Evolutionary conservation across 2,113 vertebrate genomes (phyloP).

Genomic region (Alouatta palliata): DNA sequence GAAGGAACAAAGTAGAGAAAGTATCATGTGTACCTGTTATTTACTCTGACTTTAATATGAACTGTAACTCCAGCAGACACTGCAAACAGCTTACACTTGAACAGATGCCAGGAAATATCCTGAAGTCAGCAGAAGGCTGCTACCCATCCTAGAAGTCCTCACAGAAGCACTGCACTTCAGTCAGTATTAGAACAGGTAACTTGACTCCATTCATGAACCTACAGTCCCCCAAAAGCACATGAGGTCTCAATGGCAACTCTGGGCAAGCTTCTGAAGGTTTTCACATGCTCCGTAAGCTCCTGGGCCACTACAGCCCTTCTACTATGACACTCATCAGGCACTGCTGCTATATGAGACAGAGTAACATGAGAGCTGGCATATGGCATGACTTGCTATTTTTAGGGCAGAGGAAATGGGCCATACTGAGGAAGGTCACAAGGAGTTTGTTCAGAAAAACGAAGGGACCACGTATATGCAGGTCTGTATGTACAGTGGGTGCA

Average conservation of each 20-base stretch:
- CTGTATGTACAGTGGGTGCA: background rate
- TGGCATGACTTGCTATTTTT: slow-evolving; percentile 70
- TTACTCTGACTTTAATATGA: slow-evolving; percentile 67
- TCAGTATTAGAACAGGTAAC: slow-evolving; percentile 77
- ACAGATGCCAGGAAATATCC: slow-evolving; percentile 57
- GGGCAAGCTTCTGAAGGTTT: slow-evolving; percentile 74
- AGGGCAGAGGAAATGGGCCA: slow-evolving; percentile 77
- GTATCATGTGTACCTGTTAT: slow-evolving; percentile 46
- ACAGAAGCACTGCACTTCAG: slow-evolving; percentile 73
- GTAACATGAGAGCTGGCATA: slow-evolving; percentile 13
- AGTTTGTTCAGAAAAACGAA: slow-evolving; percentile 62
- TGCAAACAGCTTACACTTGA: slow-evolving; percentile 69
- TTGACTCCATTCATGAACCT: slow-evolving; percentile 84
- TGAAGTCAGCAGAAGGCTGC: slow-evolving; percentile 64
- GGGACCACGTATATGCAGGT: background rate
- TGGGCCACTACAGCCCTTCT: slow-evolving; percentile 72
- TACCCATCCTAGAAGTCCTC: slow-evolving; percentile 58
- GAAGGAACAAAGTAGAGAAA: slow-evolving; percentile 18
- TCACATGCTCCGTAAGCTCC: slow-evolving; percentile 69
- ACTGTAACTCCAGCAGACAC: slow-evolving; percentile 68
- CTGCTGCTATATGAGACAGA: slow-evolving; percentile 41
- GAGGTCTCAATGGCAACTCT: slow-evolving; percentile 67
- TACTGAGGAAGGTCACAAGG: slow-evolving; percentile 64
- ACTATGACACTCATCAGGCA: slow-evolving; percentile 75
- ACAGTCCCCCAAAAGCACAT: slow-evolving; percentile 69